These are phyloP conservation scores for Thinocorus orbignyianus DNA, from an alignment of 2,113 vertebrate genomes.

Conservation along the genomic window DNA sequence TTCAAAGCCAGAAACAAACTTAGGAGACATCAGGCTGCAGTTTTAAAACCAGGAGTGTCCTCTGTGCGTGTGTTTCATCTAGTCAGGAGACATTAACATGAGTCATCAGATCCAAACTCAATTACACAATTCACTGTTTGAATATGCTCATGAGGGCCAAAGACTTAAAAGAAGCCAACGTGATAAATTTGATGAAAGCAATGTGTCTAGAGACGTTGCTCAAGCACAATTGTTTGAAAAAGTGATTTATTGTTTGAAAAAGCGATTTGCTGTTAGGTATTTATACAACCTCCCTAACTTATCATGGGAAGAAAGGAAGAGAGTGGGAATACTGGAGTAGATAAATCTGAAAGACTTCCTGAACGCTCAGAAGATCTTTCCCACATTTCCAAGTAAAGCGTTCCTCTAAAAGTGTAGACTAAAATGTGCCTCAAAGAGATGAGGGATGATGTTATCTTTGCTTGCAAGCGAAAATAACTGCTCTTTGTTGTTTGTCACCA, in stretches of 20 bases:
- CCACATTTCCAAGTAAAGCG: neutral
- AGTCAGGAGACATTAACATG: neutral
- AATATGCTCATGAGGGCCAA: neutral
- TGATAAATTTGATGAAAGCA: neutral
- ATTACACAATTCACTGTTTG: neutral
- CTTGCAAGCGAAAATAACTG: neutral
- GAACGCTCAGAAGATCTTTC: neutral
- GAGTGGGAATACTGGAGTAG: neutral
- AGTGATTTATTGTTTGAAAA: neutral
- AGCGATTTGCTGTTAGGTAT: neutral
- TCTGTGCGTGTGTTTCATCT: neutral
- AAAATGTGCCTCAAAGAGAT: accelerated
- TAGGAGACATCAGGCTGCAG: neutral
- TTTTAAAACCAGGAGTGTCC: neutral
- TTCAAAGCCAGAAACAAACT: neutral
- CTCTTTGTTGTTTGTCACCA: neutral
- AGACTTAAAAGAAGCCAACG: neutral
- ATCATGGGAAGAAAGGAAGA: neutral
- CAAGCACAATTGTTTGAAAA: neutral
- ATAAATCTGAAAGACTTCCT: neutral
- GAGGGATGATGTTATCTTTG: neutral
- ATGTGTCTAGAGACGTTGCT: neutral
- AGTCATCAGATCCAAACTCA: neutral
- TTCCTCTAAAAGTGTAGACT: neutral
- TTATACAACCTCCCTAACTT: neutral